Conservation (phyloP, 2,797 vertebrate genomes). For the Perodicticus potto region DNA sequence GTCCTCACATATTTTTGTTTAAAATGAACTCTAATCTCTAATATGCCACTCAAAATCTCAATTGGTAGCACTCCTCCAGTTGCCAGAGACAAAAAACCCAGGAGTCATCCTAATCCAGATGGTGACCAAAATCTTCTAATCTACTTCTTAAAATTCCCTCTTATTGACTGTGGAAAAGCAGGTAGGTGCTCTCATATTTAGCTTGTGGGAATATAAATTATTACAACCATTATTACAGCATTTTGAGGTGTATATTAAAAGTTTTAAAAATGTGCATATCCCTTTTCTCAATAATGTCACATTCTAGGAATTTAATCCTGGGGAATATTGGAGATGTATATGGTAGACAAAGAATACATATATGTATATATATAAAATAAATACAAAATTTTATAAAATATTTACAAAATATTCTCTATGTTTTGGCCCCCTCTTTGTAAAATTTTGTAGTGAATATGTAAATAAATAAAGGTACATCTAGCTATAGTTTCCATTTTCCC, state of each 20-base stretch:
- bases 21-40: conserved; percentile 22
- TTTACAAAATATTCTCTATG: background rate
- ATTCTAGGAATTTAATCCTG: conserved; percentile 33
- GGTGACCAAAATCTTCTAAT: conserved; percentile 1
- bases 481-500: no score
- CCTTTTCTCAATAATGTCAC: conserved; percentile 38
- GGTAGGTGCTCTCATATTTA: conserved; percentile 41
- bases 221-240: background rate
- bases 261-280: conserved; percentile 12
- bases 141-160: conserved; percentile 28
- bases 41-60: conserved; percentile 29
- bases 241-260: conserved; percentile 21
- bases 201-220: conserved; percentile 38
- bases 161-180: background rate
- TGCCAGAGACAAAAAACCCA: conserved; percentile 31
- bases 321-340: conserved; percentile 28
- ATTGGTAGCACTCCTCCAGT: background rate
- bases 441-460: no score
- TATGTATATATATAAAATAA: background rate
- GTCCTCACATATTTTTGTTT: conserved; percentile 37
- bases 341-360: background rate
- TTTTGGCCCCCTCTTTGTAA: no score
- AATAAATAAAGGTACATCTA: no score
- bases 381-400: background rate
- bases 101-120: background rate